Evolutionary conservation across 2,888 invertebrate species (phyloP), one percentile per base, ranked within the genome.

Genomic region (Gandaritis pyraliata): DNA sequence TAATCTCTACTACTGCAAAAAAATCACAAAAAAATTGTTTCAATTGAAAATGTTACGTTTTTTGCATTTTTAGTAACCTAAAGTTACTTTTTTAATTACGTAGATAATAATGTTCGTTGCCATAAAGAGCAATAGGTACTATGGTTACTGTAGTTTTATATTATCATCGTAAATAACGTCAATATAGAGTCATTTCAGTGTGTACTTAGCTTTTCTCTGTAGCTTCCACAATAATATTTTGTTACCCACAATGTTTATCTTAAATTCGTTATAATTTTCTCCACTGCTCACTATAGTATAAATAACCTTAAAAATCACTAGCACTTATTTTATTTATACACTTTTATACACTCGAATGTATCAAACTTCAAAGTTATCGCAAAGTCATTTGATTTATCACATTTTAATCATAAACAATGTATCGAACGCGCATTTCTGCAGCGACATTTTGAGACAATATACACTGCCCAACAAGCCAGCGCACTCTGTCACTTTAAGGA

Each of bases 401-500:
- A 90, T 88, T 89, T 88, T 89, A 81, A 87, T 90, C 82, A 89
- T 88, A 90, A 92, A 92, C 90, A 91, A 91, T 88, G 76, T 77
- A 74, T 74, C 71, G 72, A 73, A 81, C 78, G 78, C 85, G 85
- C 83, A 85, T 81, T 85, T 78, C 80, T 79, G 85, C 82, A 84
- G 82, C 87, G 83, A 87, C 90, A 91, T 90, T 90, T 90, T 90
- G 85, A 89, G 88, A 90, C 90, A 92, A 91, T 90, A 91, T 90
- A 88, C 90, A 90, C 92, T 86, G 90, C 83, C 87, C 91, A 81
- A 85, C 91, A 86, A 86, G 88, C 90, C 88, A 90, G 89, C 90
- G 86, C 86, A 88, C 90, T 92, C 90, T 92, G 91, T 90, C 92
- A 92, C 90, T 90, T 87, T 91, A 91, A 91, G 89, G 90, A 91